A percentile compares a stretch with the other conserved stretches of the same genome.
phyloP scores from a whole-genome alignment of 2,797 vertebrate genomes.

The Anabacerthia variegaticeps region DNA sequence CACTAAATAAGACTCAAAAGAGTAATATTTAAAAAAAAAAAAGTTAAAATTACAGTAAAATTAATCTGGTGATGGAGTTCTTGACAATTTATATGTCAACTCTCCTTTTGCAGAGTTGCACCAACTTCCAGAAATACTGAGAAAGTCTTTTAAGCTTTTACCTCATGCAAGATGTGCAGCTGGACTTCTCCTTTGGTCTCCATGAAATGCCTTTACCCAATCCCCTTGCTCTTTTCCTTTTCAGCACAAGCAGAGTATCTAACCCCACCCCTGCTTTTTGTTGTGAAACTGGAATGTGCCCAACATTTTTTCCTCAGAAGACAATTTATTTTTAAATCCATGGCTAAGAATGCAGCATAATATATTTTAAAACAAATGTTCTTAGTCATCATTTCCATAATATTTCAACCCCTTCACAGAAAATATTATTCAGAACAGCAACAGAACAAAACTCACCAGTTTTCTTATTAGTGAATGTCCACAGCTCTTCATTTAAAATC shows the following conservation, averaged over 20 bases:
- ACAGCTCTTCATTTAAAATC: neutral
- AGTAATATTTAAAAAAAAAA: neutral
- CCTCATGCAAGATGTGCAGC: neutral
- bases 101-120: neutral
- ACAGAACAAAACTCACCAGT: neutral
- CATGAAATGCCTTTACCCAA: neutral
- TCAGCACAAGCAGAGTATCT: neutral
- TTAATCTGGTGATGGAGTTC: neutral
- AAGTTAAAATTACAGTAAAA: neutral
- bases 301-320: conserved; percentile 55
- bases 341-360: conserved; percentile 43
- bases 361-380: conserved; percentile 47
- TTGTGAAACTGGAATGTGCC: conserved; percentile 37
- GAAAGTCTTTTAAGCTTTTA: neutral
- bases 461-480: neutral
- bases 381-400: conserved; percentile 61
- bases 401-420: conserved; percentile 2
- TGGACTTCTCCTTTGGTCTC: neutral
- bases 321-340: conserved; percentile 70
- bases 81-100: neutral
- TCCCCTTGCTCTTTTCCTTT: neutral
- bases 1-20: neutral
- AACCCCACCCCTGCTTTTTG: neutral
- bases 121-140: neutral
- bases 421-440: conserved; percentile 45